Conservation (phyloP, 1,140 invertebrate genomes). For the Cydia pomonella region DNA sequence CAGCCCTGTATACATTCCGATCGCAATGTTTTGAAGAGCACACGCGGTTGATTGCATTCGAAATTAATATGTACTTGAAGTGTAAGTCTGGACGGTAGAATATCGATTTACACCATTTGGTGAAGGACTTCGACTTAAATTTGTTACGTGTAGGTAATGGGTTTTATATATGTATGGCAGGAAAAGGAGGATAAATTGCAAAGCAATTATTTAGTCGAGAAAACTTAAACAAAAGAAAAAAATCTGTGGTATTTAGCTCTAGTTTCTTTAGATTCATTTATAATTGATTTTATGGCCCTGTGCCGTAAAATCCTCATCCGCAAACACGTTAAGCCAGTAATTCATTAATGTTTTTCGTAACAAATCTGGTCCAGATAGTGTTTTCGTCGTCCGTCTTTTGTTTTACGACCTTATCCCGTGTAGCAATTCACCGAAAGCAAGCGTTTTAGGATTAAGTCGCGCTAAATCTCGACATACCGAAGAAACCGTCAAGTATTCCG, state of each 20-base stretch:
- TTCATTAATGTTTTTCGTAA: conserved; percentile 32
- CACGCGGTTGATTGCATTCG: conserved; percentile 58
- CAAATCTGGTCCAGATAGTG: conserved; percentile 17
- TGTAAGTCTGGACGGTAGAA: conserved; percentile 40
- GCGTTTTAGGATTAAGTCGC: conserved; percentile 55
- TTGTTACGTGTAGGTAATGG: too few relatives aligned
- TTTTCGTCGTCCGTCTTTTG: conserved; percentile 28
- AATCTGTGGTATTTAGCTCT: background rate
- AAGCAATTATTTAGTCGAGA: too few relatives aligned
- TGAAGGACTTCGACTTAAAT: background rate
- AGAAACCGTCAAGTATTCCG: conserved; percentile 72
- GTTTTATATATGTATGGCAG: too few relatives aligned
- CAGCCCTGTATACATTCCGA: conserved; percentile 60
- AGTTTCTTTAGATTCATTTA: background rate
- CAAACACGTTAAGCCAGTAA: conserved; percentile 26
- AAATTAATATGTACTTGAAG: conserved; percentile 72
- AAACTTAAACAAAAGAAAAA: too few relatives aligned
- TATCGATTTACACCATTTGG: conserved; percentile 63
- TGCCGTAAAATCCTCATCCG: background rate
- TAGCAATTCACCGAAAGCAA: conserved; percentile 54
- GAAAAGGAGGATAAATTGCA: too few relatives aligned
- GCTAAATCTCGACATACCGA: conserved; percentile 54
- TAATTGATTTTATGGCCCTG: background rate
- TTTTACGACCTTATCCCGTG: background rate
- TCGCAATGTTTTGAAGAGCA: conserved; percentile 70